phyloP scores from a whole-genome alignment of 2,113 vertebrate genomes.

The Phylloscopus trochiloides region DNA sequence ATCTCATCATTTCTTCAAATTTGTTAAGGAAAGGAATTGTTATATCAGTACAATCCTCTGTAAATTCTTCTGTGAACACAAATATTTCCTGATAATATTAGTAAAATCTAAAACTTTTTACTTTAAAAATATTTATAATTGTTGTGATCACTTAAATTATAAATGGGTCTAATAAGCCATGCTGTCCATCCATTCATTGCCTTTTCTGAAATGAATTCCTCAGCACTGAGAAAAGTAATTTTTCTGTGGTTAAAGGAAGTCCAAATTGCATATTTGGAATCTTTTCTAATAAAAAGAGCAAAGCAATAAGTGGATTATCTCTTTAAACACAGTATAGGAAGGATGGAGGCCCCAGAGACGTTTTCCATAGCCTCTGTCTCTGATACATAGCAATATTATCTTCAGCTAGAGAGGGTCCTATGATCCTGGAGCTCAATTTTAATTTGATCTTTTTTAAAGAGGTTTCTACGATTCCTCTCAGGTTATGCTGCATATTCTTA shows the following conservation, averaged over 20 bases:
- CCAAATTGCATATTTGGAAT: slow-evolving; percentile 53
- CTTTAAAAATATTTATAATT: not conserved
- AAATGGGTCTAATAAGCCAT: not conserved
- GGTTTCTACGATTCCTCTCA: slow-evolving; percentile 35
- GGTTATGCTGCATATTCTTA: slow-evolving; percentile 50
- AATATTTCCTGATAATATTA: not conserved
- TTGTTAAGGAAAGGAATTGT: not conserved
- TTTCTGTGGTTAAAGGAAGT: slow-evolving; percentile 47
- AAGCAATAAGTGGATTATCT: slow-evolving; percentile 65
- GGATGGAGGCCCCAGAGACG: slow-evolving; percentile 32
- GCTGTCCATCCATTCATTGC: not conserved
- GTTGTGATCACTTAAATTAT: not conserved
- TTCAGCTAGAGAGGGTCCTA: slow-evolving; percentile 56
- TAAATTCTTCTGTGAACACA: not conserved
- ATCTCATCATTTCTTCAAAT: slow-evolving; percentile 17
- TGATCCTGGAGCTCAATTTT: slow-evolving; percentile 57
- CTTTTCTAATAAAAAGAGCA: slow-evolving; percentile 59
- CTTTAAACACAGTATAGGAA: slow-evolving; percentile 63
- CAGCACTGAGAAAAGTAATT: slow-evolving; percentile 14
- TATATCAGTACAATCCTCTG: not conserved
- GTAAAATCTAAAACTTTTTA: not conserved
- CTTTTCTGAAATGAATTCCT: slow-evolving; percentile 24
- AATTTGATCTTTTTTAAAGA: slow-evolving; percentile 64
- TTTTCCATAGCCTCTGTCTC: slow-evolving; percentile 56
- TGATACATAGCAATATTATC: slow-evolving; percentile 53